Conservation (phyloP, 2,113 vertebrate genomes). For the Asarcornis scutulata region DNA sequence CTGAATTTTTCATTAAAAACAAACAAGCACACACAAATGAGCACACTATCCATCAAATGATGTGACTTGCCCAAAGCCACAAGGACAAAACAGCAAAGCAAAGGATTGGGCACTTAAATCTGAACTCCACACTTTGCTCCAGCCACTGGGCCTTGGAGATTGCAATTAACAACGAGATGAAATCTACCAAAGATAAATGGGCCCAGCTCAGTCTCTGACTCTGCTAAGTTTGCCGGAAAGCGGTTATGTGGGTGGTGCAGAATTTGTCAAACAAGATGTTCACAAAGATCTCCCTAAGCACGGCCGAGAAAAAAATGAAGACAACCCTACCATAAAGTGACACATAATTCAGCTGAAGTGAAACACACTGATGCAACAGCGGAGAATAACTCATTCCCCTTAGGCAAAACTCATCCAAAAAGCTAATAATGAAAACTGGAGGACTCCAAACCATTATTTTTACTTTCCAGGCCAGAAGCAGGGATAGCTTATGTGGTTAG, state of each 20-base stretch:
- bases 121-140: not conserved
- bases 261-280: slow-evolving; percentile 70
- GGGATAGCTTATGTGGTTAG: slow-evolving; percentile 52
- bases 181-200: slow-evolving; percentile 28
- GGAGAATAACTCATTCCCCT: slow-evolving; percentile 54
- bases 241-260: slow-evolving; percentile 54
- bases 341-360: slow-evolving; percentile 62
- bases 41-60: not conserved
- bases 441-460: slow-evolving; percentile 62
- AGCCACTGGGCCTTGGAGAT: not conserved
- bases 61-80: slow-evolving; percentile 38
- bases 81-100: not conserved
- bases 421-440: slow-evolving; percentile 62
- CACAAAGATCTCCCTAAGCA: slow-evolving; percentile 39
- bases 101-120: not conserved
- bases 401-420: slow-evolving; percentile 68
- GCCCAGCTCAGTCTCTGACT: not conserved
- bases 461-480: slow-evolving; percentile 41
- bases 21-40: not conserved
- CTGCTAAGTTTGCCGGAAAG: slow-evolving; percentile 43
- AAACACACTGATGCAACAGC: slow-evolving; percentile 42
- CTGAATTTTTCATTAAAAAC: not conserved
- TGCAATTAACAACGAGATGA: not conserved
- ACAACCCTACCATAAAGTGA: slow-evolving; percentile 53
- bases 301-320: slow-evolving; percentile 44